Conservation (phyloP, 2,113 vertebrate species). For the Speoplatyrhinus poulsoni region DNA sequence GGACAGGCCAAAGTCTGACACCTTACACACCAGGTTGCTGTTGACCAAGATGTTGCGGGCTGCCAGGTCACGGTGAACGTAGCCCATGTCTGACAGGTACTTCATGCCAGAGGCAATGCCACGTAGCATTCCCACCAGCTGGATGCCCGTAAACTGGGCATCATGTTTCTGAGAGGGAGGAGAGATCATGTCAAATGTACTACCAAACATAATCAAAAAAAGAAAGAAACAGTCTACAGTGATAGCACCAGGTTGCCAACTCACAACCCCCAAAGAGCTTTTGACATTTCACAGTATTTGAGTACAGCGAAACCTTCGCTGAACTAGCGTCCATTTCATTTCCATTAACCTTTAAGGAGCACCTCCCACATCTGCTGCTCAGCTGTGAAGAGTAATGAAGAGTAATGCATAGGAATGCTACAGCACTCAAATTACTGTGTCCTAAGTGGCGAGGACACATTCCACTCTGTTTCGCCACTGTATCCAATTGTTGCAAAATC, state of each 20-base stretch:
- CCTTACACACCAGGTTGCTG: conserved; percentile 97
- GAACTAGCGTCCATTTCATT: conserved; percentile 28
- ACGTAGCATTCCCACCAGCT: conserved; percentile 96
- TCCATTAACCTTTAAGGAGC: conserved; percentile 62
- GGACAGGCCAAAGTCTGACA: conserved; percentile 97
- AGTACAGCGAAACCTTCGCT: conserved; percentile 42
- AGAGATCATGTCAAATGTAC: neutral
- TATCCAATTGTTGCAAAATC: conserved; percentile 4
- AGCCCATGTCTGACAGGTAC: conserved; percentile 98
- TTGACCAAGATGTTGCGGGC: conserved; percentile 96
- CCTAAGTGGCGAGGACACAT: neutral
- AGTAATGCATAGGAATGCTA: neutral
- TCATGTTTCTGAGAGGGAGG: conserved; percentile 86
- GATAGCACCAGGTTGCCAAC: conserved; percentile 10
- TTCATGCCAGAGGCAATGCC: conserved; percentile 98
- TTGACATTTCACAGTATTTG: conserved; percentile 54
- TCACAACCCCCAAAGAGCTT: conserved; percentile 12
- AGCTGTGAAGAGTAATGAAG: conserved; percentile 33
- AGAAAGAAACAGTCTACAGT: neutral
- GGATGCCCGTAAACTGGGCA: conserved; percentile 97
- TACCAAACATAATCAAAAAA: too few species aligned
- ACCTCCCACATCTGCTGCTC: conserved; percentile 28
- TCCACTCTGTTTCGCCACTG: neutral
- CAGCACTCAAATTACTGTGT: neutral
- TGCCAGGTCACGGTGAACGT: conserved; percentile 93